A percentile compares a stretch with the other conserved stretches of the same genome.
phyloP scores from a whole-genome alignment of 2,113 vertebrate species.

The Cyprinodon brontotheroides region DNA sequence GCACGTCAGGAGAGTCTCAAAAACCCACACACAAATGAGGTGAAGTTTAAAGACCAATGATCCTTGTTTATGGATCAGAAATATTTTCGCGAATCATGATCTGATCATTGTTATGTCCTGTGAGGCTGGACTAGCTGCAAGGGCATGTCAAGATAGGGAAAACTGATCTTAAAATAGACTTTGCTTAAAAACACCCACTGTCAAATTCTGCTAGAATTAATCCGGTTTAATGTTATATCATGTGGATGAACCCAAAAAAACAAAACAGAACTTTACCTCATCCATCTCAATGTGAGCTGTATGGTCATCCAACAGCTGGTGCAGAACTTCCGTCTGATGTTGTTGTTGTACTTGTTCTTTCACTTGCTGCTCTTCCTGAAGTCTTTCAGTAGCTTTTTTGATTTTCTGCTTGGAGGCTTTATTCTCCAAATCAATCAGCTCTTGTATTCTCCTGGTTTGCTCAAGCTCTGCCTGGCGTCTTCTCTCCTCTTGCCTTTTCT shows the following conservation, averaged over 20 bases:
- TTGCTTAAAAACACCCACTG: not conserved
- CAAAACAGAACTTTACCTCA: not conserved
- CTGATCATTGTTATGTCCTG: too few relatives aligned
- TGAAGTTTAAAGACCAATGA: too few relatives aligned
- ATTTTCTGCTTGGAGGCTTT: not conserved
- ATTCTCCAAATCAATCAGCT: constrained; percentile 9
- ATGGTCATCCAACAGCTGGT: constrained; percentile 10
- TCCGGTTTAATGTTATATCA: not conserved
- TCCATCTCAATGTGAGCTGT: not conserved
- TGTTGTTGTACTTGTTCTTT: not conserved
- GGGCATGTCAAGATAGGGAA: too few relatives aligned
- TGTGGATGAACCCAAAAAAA: not conserved
- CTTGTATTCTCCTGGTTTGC: not conserved
- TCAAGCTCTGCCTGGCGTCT: not conserved
- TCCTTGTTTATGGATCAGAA: too few relatives aligned
- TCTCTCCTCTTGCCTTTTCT: not conserved
- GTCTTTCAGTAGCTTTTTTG: not conserved
- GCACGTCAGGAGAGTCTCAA: too few relatives aligned
- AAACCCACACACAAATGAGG: too few relatives aligned
- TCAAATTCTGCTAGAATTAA: not conserved
- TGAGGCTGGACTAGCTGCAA: too few relatives aligned
- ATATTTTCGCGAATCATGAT: too few relatives aligned
- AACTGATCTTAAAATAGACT: too few relatives aligned
- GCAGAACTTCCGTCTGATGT: not conserved
- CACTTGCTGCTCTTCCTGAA: not conserved